phyloP scores from a whole-genome alignment of 2,113 vertebrate species.

The Prietella phreatophila region DNA sequence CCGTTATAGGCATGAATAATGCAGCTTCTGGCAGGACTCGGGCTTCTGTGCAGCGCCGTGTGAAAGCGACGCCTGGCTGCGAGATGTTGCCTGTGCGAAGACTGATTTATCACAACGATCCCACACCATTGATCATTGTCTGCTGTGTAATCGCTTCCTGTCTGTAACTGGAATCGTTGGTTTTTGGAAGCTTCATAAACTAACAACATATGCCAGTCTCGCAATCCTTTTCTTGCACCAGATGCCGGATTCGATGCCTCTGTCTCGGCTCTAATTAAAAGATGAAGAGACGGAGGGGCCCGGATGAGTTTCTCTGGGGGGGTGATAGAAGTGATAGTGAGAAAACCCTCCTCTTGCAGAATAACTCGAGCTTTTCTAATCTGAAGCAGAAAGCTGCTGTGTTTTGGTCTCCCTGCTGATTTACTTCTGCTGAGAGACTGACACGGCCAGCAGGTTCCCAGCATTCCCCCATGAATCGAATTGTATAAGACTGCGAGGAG shows the following conservation, averaged over 20 bases:
- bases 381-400: conserved; percentile 18
- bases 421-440: conserved; percentile 32
- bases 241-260: background rate
- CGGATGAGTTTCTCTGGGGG: conserved; percentile 3
- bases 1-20: conserved; percentile 49
- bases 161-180: background rate
- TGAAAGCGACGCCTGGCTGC: conserved; percentile 25
- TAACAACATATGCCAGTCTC: conserved; percentile 6
- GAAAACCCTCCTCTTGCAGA: conserved; percentile 8
- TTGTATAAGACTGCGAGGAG: background rate
- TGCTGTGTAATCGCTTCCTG: conserved; percentile 36
- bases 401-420: conserved; percentile 27
- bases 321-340: background rate
- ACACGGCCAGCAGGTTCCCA: conserved; percentile 26
- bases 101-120: background rate
- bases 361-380: conserved; percentile 32
- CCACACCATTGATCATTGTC: conserved; percentile 2
- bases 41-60: conserved; percentile 28
- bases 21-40: conserved; percentile 37
- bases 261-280: background rate
- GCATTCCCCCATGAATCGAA: conserved; percentile 6
- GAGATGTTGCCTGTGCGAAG: conserved; percentile 8
- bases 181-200: background rate
- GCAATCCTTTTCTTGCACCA: background rate
- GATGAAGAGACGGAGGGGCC: background rate